Conservation (phyloP, 35 echinoderm and acorn worm genomes). For the Apostichopus parvimensis region DNA sequence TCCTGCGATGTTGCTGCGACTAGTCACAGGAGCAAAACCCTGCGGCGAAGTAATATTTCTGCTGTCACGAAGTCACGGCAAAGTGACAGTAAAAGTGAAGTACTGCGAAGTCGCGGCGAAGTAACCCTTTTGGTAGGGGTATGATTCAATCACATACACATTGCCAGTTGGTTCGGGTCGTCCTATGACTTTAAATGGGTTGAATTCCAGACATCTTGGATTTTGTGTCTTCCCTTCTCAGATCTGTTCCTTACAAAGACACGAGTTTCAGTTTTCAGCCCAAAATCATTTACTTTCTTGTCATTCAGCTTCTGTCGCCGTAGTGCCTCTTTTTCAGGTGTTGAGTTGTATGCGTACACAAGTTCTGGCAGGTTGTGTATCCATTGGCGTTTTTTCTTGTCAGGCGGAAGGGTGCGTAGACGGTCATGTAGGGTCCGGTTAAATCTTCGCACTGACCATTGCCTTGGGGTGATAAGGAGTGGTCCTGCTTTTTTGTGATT, state of each 20-base stretch:
- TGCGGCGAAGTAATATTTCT: too few relatives aligned
- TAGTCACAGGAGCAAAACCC: too few relatives aligned
- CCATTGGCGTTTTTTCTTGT: constrained; percentile 15
- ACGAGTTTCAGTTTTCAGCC: neutral
- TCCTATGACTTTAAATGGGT: neutral
- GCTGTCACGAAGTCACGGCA: too few relatives aligned
- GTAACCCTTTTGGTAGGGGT: too few relatives aligned
- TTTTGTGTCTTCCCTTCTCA: too few relatives aligned
- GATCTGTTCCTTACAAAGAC: too few relatives aligned
- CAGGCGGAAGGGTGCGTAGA: constrained; percentile 44
- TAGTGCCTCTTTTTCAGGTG: constrained; percentile 58
- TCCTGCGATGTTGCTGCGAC: too few relatives aligned
- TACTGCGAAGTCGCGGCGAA: too few relatives aligned
- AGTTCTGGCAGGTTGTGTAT: constrained; percentile 39
- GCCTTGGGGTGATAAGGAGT: constrained; percentile 68
- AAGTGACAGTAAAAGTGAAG: too few relatives aligned
- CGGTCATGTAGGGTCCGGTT: constrained; percentile 66
- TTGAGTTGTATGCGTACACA: constrained; percentile 73
- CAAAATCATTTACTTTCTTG: too few relatives aligned
- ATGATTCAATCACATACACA: constrained; percentile 25
- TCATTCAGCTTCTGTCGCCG: constrained; percentile 18
- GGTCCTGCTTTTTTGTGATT: neutral
- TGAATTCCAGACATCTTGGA: neutral
- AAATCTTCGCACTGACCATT: constrained; percentile 66
- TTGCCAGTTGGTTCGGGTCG: neutral